Evolutionary conservation across 2,888 invertebrate genomes (phyloP).

Genomic region (Amiota mariae): DNA sequence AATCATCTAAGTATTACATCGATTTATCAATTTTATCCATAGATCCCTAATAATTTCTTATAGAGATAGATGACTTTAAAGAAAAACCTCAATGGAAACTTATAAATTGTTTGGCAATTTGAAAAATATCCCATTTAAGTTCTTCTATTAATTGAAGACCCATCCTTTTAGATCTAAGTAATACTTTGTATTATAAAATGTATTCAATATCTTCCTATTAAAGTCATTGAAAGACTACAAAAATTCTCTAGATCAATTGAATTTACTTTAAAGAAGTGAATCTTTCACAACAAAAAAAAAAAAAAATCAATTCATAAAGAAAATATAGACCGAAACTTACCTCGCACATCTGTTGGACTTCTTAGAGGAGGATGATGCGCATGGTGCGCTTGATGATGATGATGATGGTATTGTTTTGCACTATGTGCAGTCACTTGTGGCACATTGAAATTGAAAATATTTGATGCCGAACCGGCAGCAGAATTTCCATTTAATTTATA

Average conservation of each 20-base stretch:
- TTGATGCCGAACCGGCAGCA: slow-evolving; percentile 51
- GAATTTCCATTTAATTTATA: slow-evolving; percentile 60
- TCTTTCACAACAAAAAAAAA: neutral
- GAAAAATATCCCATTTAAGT: too few species aligned
- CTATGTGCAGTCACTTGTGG: slow-evolving; percentile 65
- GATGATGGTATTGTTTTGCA: slow-evolving; percentile 63
- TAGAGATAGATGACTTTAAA: too few species aligned
- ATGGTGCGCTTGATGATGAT: slow-evolving; percentile 53
- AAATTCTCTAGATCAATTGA: too few species aligned
- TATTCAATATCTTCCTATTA: neutral
- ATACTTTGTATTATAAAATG: too few species aligned
- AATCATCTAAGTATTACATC: too few species aligned
- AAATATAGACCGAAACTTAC: slow-evolving; percentile 46
- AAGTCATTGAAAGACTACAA: neutral
- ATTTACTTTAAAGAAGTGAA: neutral
- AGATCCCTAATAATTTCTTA: too few species aligned
- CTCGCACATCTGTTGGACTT: slow-evolving; percentile 64
- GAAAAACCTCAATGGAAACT: too few species aligned
- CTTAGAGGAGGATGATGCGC: slow-evolving; percentile 51
- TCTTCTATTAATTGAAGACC: too few species aligned
- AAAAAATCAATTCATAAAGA: slow-evolving; percentile 12
- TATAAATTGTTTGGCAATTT: too few species aligned
- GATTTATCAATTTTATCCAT: too few species aligned
- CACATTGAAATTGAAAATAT: slow-evolving; percentile 72
- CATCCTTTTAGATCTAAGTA: too few species aligned